Base-by-base conservation (phyloP, 2,888 invertebrate species). In the Crossocerus cetratus region DNA sequence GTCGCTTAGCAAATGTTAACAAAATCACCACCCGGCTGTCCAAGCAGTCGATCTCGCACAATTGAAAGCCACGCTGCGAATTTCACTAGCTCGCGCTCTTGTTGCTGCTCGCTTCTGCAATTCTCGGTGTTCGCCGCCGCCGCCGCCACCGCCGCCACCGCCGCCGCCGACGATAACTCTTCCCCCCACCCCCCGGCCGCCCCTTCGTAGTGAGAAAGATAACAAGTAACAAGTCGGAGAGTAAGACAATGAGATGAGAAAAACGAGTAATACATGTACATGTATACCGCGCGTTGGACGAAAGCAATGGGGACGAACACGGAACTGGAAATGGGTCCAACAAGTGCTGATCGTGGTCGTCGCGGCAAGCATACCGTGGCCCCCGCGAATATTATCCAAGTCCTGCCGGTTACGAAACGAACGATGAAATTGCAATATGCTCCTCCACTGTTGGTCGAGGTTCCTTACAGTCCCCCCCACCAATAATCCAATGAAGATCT, bases 51-150 rank as follows among this genome's bases (percentile, higher is more conserved):
- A 59, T 58, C 55, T 62, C 57, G 20, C 56, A 67, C 71, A 78
- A 77, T 83, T 82, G 74, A 83, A 71, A 77, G 77, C 74, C 43
- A 69, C 63, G 20, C 55, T 53, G 42, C 18, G 61, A 65, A 74
- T 82, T 82, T 77, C 77, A 53, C 65, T 66, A 32, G 21, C 22
- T 22, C 23, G 13, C 58, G 53, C 22, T 43, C 63, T n/a, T n/a
- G n/a, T n/a, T n/a, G 13, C 21, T 54, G 61, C 63, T 64, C n/a
- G n/a, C 53, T 75, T 76, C 65, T 61, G 76, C 67, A 76, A 75
- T 55, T 60, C 43, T 56, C 61, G n/a, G 4, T 5, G 43, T 43
- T 13, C 13, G 13, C 5, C 32, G 32, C 4, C 32, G 32, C 8
- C 32, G 32, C 5, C 32, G 11, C n/a, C 32, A 11, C 32, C 32